A percentile compares a stretch with the other conserved stretches of the same genome.
Conservation (phyloP, 2,797 vertebrate species). For the Corythornis leucogaster region DNA sequence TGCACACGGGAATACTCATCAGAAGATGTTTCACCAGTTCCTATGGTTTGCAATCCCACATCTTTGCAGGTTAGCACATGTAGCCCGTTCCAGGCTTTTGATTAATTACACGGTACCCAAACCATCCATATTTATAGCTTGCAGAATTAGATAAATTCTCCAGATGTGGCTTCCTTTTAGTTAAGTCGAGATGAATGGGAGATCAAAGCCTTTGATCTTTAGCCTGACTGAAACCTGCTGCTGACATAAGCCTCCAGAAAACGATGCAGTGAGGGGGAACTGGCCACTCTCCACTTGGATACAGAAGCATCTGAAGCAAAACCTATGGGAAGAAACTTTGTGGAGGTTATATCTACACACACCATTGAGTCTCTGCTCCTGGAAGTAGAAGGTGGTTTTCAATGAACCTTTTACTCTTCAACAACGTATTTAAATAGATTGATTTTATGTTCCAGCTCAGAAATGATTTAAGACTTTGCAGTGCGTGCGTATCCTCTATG, state of each 20-base stretch:
- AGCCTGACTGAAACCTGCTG: constrained; percentile 56
- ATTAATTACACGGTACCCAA: constrained; percentile 61
- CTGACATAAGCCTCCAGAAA: constrained; percentile 51
- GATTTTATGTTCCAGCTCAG: constrained; percentile 40
- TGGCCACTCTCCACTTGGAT: background rate
- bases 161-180: constrained; percentile 61
- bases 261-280: background rate
- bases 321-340: background rate
- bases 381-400: background rate
- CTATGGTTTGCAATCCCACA: background rate
- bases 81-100: constrained; percentile 37
- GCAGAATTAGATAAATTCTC: constrained; percentile 55
- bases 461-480: constrained; percentile 31
- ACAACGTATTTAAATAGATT: constrained; percentile 31
- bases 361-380: background rate
- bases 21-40: background rate
- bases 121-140: constrained; percentile 42
- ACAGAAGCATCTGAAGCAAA: background rate
- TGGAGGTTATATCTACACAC: background rate
- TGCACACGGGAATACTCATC: background rate
- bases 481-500: background rate
- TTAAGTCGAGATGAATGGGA: constrained; percentile 50
- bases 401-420: constrained; percentile 29
- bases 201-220: constrained; percentile 72
- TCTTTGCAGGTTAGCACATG: constrained; percentile 60